A percentile compares a stretch with the other conserved stretches of the same genome.
These are phyloP conservation scores for Coboldia fuscipes DNA, from an alignment of 1,140 invertebrate genomes.

Conservation along the genomic window DNA sequence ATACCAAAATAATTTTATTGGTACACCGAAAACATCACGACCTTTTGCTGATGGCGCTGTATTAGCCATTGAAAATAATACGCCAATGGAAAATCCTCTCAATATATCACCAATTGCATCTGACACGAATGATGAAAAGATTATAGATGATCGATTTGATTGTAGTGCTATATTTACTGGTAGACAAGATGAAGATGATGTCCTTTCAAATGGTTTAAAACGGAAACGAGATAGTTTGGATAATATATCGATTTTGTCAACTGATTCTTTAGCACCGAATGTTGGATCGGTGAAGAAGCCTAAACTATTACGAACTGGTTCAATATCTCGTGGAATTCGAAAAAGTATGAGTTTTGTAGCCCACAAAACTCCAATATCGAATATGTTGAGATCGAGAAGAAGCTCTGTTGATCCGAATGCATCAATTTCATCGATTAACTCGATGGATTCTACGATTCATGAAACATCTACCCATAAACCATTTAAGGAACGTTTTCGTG, in stretches of 20 bases:
- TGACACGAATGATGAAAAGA: too few species aligned
- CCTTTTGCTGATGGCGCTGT: neutral
- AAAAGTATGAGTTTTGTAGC: constrained; percentile 19
- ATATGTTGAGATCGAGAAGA: constrained; percentile 13
- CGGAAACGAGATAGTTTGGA: constrained; percentile 15
- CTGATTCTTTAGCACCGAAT: constrained; percentile 14
- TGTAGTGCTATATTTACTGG: neutral
- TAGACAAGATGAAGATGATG: neutral
- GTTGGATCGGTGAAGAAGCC: constrained; percentile 12
- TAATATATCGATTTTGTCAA: constrained; percentile 16
- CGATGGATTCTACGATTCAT: constrained; percentile 10
- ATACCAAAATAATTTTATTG: too few species aligned
- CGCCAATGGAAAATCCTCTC: too few species aligned
- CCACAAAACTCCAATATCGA: constrained; percentile 14
- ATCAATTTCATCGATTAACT: constrained; percentile 15
- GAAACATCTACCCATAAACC: constrained; percentile 17
- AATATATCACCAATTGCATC: too few species aligned
- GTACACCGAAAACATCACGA: too few species aligned
- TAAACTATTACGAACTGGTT: constrained; percentile 17
- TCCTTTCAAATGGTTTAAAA: constrained; percentile 10
- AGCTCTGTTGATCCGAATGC: constrained; percentile 16
- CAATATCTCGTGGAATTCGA: constrained; percentile 14
- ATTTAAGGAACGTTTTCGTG: constrained; percentile 13
- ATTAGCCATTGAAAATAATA: neutral
- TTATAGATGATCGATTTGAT: too few species aligned